Evolutionary conservation across 2,888 invertebrate genomes (phyloP).

Genomic region (Euspilapteryx auroguttella): DNA sequence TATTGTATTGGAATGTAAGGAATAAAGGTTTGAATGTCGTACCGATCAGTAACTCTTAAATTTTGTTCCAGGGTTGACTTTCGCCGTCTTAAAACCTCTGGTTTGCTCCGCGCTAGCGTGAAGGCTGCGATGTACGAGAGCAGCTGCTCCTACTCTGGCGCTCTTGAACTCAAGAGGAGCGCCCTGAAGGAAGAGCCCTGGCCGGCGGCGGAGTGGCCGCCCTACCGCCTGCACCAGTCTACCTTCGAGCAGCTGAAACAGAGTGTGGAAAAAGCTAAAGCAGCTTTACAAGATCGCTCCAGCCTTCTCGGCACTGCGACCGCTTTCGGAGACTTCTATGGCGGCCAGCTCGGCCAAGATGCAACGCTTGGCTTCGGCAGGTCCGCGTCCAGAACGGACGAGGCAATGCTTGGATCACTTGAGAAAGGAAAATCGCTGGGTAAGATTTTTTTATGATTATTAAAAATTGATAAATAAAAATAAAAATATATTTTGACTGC

Average conservation of each 20-base stretch:
- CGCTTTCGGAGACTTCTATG: conserved; percentile 71
- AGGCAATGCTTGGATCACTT: conserved; percentile 40
- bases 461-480: too few relatives aligned
- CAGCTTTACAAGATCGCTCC: conserved; percentile 75
- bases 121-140: conserved; percentile 84
- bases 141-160: conserved; percentile 89
- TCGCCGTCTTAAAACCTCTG: conserved; percentile 40
- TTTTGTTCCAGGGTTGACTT: conserved; percentile 30
- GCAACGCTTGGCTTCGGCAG: conserved; percentile 37
- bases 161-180: conserved; percentile 75
- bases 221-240: conserved; percentile 81
- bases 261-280: conserved; percentile 89
- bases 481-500: too few relatives aligned
- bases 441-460: conserved; percentile 17
- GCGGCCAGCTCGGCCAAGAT: conserved; percentile 51
- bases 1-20: too few relatives aligned
- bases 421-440: conserved; percentile 46
- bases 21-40: too few relatives aligned
- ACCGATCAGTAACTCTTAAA: too few relatives aligned
- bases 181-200: conserved; percentile 60
- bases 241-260: conserved; percentile 90
- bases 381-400: conserved; percentile 29
- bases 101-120: conserved; percentile 32
- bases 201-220: conserved; percentile 71
- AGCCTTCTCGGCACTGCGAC: conserved; percentile 71